phyloP scores from a whole-genome alignment of 2,888 invertebrate species.

The Drosophila limbata region DNA sequence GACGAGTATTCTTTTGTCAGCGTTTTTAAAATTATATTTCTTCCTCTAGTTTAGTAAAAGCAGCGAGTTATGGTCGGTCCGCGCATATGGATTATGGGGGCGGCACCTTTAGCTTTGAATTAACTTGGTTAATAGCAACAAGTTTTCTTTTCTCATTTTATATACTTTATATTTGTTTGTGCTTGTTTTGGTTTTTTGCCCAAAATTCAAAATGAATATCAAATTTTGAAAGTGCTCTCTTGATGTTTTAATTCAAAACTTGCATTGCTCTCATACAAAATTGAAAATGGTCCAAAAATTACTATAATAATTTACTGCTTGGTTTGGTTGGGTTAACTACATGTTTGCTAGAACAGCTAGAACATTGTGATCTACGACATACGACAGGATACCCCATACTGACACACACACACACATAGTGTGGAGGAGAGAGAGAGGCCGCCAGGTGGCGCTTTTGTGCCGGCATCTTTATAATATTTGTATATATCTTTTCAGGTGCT shows the following conservation, averaged over 20 bases:
- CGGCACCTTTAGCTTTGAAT: conserved; percentile 23
- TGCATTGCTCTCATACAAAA: conserved; percentile 59
- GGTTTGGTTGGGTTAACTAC: conserved; percentile 28
- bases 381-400: conserved; percentile 42
- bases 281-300: conserved; percentile 17
- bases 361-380: conserved; percentile 28
- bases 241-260: conserved; percentile 54
- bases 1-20: conserved; percentile 16
- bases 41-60: conserved; percentile 47
- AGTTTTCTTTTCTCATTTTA: conserved; percentile 36
- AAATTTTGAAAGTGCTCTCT: conserved; percentile 63
- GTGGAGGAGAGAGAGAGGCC: conserved; percentile 14
- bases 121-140: conserved; percentile 36
- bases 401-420: conserved; percentile 30
- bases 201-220: conserved; percentile 33
- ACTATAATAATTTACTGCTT: not conserved
- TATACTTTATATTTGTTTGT: conserved; percentile 26
- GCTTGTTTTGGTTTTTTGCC: conserved; percentile 21
- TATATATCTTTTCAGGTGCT: conserved; percentile 67
- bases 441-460: conserved; percentile 54
- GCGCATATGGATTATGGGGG: not conserved
- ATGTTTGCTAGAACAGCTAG: not conserved
- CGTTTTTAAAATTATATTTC: not conserved
- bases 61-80: conserved; percentile 46
- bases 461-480: conserved; percentile 64